These are phyloP conservation scores for Drosophila histrio DNA, from an alignment of 2,888 invertebrate genomes.

Conservation along the genomic window DNA sequence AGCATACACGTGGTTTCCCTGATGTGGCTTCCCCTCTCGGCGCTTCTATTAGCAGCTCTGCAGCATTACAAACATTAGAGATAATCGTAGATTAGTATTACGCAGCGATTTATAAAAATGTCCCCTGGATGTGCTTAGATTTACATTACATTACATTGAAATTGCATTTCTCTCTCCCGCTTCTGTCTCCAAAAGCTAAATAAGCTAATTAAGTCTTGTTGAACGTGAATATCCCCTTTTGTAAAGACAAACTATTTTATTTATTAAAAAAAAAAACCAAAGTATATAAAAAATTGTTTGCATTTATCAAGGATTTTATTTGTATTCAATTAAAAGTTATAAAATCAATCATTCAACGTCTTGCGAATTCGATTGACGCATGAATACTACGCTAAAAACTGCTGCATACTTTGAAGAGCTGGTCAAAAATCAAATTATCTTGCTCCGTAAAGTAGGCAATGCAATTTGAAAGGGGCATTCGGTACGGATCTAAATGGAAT, in stretches of 20 bases:
- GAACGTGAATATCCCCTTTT: conserved; percentile 61
- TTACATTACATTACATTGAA: conserved; percentile 20
- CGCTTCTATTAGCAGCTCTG: conserved; percentile 11
- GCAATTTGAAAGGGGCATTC: too few relatives aligned
- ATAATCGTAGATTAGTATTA: conserved; percentile 39
- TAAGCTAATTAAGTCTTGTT: conserved; percentile 63
- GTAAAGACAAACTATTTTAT: conserved; percentile 75
- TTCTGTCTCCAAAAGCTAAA: conserved; percentile 33
- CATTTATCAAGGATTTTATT: background rate
- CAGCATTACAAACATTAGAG: conserved; percentile 33
- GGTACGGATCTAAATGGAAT: too few relatives aligned
- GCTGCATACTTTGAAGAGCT: background rate
- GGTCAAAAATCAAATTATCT: background rate
- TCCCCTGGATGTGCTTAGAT: conserved; percentile 31
- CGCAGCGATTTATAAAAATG: conserved; percentile 28
- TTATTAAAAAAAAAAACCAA: conserved; percentile 78
- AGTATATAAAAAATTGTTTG: conserved; percentile 50
- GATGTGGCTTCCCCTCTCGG: conserved; percentile 20
- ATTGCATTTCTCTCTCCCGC: conserved; percentile 43
- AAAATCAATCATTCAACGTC: too few relatives aligned
- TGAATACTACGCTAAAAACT: background rate
- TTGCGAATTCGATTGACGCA: too few relatives aligned
- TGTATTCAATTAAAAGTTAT: background rate
- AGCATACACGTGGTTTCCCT: conserved; percentile 23
- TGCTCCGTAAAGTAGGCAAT: background rate